phyloP scores from a whole-genome alignment of 2,888 invertebrate species.

The Suillia variegata region DNA sequence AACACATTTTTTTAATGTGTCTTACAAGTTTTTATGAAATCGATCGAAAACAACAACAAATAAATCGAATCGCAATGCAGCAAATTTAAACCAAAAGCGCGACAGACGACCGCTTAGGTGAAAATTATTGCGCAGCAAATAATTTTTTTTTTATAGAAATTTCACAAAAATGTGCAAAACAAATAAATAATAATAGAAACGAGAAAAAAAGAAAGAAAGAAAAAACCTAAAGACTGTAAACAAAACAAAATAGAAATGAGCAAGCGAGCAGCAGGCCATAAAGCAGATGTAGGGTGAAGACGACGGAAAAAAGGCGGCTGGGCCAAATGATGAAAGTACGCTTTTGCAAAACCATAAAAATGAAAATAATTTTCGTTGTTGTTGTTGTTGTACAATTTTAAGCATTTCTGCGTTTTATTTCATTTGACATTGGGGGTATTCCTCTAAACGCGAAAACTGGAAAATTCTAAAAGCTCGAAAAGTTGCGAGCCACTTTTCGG shows the following conservation, averaged over 20 bases:
- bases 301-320: neutral
- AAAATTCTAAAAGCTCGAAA: too few species aligned
- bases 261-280: too few species aligned
- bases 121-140: neutral
- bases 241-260: neutral
- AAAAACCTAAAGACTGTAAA: neutral
- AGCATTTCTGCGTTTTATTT: too few species aligned
- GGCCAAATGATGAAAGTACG: neutral
- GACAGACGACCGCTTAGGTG: neutral
- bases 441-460: too few species aligned
- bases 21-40: too few species aligned
- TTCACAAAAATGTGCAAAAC: slow-evolving; percentile 2
- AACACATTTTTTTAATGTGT: too few species aligned
- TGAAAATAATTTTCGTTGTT: neutral
- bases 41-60: too few species aligned
- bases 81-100: too few species aligned
- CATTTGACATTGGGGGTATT: too few species aligned
- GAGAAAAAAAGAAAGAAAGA: neutral
- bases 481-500: too few species aligned
- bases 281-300: neutral
- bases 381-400: too few species aligned
- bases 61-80: too few species aligned
- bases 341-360: neutral
- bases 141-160: neutral
- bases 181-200: neutral